A percentile compares a stretch with the other conserved stretches of the same genome.
These are phyloP conservation scores for Eristalis pertinax DNA, from an alignment of 2,888 invertebrate genomes.

Conservation along the genomic window DNA sequence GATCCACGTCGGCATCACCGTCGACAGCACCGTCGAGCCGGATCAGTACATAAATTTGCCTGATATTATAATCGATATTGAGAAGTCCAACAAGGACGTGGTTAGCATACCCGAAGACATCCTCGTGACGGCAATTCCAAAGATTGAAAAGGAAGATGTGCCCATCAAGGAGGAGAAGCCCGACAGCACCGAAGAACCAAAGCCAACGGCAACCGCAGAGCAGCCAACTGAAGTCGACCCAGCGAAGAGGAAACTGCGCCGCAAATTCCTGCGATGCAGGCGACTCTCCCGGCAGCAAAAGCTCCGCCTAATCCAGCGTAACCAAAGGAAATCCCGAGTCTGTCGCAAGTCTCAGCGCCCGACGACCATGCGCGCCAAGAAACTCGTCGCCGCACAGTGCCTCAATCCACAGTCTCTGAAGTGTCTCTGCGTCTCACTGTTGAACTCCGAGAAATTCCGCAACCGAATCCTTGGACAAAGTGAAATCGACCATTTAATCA, in stretches of 20 bases:
- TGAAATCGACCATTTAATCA: conserved; percentile 49
- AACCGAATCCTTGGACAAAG: conserved; percentile 58
- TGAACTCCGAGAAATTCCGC: conserved; percentile 75
- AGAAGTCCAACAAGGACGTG: conserved; percentile 76
- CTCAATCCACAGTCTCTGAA: conserved; percentile 75
- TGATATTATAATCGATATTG: conserved; percentile 81
- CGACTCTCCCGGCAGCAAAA: not conserved
- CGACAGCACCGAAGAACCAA: not conserved
- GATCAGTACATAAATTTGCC: conserved; percentile 79
- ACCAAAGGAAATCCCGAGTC: conserved; percentile 45
- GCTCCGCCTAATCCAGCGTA: conserved; percentile 21
- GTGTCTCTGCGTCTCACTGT: conserved; percentile 73
- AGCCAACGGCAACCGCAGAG: conserved; percentile 5
- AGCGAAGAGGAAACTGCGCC: conserved; percentile 15
- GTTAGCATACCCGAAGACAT: conserved; percentile 38
- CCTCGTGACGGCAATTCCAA: conserved; percentile 31
- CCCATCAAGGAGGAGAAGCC: conserved; percentile 49
- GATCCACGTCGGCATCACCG: conserved; percentile 75
- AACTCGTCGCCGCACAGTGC: not conserved
- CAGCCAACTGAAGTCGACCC: conserved; percentile 13
- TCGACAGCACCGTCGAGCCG: conserved; percentile 75
- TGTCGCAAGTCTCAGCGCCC: conserved; percentile 29
- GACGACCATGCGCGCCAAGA: conserved; percentile 34
- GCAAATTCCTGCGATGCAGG: conserved; percentile 22
- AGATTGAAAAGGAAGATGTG: conserved; percentile 38